phyloP scores from a whole-genome alignment of 1,140 invertebrate genomes.

The Tetranychus cinnabarinus region DNA sequence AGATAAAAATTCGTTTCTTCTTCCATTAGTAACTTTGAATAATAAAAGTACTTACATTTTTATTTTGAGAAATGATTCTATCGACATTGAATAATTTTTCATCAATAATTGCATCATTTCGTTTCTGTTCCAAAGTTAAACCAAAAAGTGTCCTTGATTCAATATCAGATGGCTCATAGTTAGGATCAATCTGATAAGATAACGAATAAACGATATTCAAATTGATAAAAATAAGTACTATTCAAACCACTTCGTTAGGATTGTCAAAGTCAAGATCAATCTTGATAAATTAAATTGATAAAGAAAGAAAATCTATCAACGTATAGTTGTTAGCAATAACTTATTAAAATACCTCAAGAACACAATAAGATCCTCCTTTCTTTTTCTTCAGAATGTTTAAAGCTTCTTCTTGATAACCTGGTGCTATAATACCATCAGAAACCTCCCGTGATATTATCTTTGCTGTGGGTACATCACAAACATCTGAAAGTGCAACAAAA shows the following conservation, averaged over 20 bases:
- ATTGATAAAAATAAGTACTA: no score
- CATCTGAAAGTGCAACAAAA: constrained; percentile 78
- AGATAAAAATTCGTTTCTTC: not conserved
- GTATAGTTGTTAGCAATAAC: not conserved
- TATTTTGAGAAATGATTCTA: constrained; percentile 55
- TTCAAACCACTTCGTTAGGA: not conserved
- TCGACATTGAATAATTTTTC: constrained; percentile 37
- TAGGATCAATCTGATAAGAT: constrained; percentile 50
- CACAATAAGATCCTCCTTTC: constrained; percentile 76
- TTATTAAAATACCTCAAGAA: constrained; percentile 36
- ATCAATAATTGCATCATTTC: constrained; percentile 70
- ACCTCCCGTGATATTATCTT: constrained; percentile 47
- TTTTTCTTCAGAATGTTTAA: constrained; percentile 77
- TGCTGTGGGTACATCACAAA: constrained; percentile 63
- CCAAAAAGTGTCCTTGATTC: constrained; percentile 78
- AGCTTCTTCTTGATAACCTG: constrained; percentile 60
- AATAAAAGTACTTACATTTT: constrained; percentile 23
- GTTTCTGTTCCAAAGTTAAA: constrained; percentile 64
- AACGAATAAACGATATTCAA: no score
- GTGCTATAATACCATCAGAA: constrained; percentile 90
- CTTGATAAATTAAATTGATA: not conserved
- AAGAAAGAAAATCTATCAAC: not conserved
- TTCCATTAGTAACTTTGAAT: not conserved
- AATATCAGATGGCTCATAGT: constrained; percentile 48
- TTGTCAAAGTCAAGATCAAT: not conserved